Percentiles rank a stretch among this genome's conserved stretches.
These are phyloP conservation scores for Psittacara wagleri DNA, from an alignment of 2,113 vertebrate species.

Conservation along the genomic window DNA sequence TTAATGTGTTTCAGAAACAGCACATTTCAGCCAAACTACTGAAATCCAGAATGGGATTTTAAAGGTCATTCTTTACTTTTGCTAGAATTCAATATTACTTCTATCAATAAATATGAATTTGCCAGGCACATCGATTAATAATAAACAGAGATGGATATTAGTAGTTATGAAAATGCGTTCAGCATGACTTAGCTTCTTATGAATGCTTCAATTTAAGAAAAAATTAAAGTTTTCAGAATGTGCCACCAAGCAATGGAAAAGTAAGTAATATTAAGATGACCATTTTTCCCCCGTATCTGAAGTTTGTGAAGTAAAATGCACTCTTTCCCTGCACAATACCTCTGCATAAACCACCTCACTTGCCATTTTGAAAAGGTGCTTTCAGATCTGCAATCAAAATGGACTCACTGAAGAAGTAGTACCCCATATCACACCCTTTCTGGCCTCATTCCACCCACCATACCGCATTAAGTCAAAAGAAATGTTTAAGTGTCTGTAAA, in stretches of 20 bases:
- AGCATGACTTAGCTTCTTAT: neutral
- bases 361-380: constrained; percentile 10
- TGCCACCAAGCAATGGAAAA: neutral
- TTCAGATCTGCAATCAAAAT: constrained; percentile 14
- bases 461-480: neutral
- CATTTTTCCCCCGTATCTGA: neutral
- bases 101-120: neutral
- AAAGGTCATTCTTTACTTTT: neutral
- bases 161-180: neutral
- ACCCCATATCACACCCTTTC: neutral
- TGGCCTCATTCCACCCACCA: neutral
- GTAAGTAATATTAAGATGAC: neutral
- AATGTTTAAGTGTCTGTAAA: neutral
- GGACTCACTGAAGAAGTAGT: neutral
- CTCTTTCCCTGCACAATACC: neutral
- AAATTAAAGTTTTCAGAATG: neutral
- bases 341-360: constrained; percentile 1
- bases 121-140: neutral
- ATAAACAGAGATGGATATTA: neutral
- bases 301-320: neutral
- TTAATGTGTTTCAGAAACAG: neutral
- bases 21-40: neutral
- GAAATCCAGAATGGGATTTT: neutral
- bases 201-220: neutral
- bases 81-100: neutral